Conservation (phyloP, 2,113 vertebrate species). For the Corynorhinus townsendii region DNA sequence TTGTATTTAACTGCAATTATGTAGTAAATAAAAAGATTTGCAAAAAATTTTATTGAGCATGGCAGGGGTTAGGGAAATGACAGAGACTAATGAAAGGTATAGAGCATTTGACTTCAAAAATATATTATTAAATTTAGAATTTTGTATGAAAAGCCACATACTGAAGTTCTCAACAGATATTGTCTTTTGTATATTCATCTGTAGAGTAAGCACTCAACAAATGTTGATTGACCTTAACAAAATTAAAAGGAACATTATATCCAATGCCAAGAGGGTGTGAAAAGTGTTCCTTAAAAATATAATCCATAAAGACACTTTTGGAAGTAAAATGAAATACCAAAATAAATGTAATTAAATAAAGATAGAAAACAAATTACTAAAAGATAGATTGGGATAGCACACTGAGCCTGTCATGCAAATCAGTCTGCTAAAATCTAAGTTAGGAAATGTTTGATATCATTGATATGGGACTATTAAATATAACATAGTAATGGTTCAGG, state of each 20-base stretch:
- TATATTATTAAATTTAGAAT: not conserved
- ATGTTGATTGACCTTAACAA: not conserved
- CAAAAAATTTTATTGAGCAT: not conserved
- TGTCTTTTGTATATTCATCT: not conserved
- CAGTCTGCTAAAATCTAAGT: not conserved
- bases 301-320: not conserved
- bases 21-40: not conserved
- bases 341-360: slow-evolving; percentile 11
- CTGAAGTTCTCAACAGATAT: not conserved
- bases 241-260: slow-evolving; percentile 8
- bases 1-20: not conserved
- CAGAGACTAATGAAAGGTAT: not conserved
- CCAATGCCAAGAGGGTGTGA: not conserved
- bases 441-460: not conserved
- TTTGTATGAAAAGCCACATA: not conserved
- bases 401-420: not conserved
- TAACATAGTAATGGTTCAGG: not conserved
- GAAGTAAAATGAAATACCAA: slow-evolving; percentile 3
- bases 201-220: not conserved
- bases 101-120: not conserved
- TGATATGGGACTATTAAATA: not conserved
- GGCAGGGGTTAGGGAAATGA: not conserved
- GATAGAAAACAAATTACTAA: not conserved
- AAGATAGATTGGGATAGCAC: not conserved
- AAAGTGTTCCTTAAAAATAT: slow-evolving; percentile 10